These are phyloP conservation scores for Platichthys stellatus DNA, from an alignment of 2,113 vertebrate species.

Conservation along the genomic window DNA sequence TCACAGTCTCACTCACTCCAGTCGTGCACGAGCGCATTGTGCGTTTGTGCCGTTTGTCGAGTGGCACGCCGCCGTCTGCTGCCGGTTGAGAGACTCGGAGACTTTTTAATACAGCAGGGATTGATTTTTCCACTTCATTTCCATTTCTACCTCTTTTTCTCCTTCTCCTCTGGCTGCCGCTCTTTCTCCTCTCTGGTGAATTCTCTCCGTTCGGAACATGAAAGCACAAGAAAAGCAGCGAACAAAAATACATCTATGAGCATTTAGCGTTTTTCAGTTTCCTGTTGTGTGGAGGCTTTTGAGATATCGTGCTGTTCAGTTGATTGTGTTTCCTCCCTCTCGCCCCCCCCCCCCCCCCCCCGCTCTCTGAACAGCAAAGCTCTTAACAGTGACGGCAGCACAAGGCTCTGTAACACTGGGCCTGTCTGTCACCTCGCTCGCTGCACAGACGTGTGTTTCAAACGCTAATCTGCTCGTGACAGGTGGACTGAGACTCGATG, in stretches of 20 bases:
- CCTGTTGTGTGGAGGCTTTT: neutral
- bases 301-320: no score
- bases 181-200: neutral
- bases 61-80: neutral
- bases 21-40: no score
- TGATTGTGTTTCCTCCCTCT: neutral
- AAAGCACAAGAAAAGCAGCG: neutral
- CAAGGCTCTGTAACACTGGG: neutral
- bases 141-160: neutral
- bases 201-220: neutral
- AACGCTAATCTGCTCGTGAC: constrained; percentile 45
- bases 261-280: constrained; percentile 1
- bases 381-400: constrained; percentile 38
- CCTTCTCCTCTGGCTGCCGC: neutral
- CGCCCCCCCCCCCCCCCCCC: neutral
- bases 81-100: neutral
- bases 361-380: constrained; percentile 8
- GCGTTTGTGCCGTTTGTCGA: constrained; percentile 1
- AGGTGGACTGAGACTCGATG: constrained; percentile 24
- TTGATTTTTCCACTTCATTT: constrained; percentile 5
- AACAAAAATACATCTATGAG: neutral
- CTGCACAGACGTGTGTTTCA: constrained; percentile 23
- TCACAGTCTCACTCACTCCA: no score
- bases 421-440: constrained; percentile 43
- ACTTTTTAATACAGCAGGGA: constrained; percentile 11